Evolutionary conservation across 2,113 vertebrate genomes (phyloP), one percentile per base, ranked within the genome.

Genomic region (Zonotrichia leucophrys): DNA sequence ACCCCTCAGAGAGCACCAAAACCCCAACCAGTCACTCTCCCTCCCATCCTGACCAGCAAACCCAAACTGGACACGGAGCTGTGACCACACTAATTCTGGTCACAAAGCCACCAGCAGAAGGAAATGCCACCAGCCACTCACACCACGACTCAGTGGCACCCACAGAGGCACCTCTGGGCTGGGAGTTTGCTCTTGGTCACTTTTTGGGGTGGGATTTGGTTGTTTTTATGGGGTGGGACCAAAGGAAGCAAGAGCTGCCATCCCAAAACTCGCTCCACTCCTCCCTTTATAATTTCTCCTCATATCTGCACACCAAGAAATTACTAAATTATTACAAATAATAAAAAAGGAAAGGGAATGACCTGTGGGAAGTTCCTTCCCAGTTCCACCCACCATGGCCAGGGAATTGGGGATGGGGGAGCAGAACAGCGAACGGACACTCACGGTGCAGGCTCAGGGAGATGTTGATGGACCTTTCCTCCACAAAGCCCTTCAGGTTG

Each of bases 381-480:
- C 58, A 52, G 2, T 39, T 33, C 31, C 60, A 33, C 46, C 52
- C 73, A 5, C 39, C 2, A 0, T 1, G 6, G 15, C 11, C 64
- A 23, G 52, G 47, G 49, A 70, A 47, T 2, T 9, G 30, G 47
- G 60, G 41, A 10, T 1, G 1, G 12, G 64, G 60, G 49, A 77
- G n/a, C 39, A 63, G 52, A 41, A 10, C 0, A 11, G 19, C 47
- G 77, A 47, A 20, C 2, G 5, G 66, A 39, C 59, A 99, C 99
- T 99, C 97, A 99, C 99, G 98, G 96, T 99, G 99, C 35, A 99
- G 97, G 86, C 99, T 99, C 97, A 99, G 98, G 37, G 99, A 99
- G 96, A 99, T 99, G 98, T 99, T 99, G 97, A 99, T 98, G 87
- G 98, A 98, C 27, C 98, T 97, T 86, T 99, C 98, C 21, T 99